A percentile compares a stretch with the other conserved stretches of the same genome.
Evolutionary conservation across 1,140 invertebrate genomes (phyloP).

Genomic region (Pseudomyrmex cubaensis): DNA sequence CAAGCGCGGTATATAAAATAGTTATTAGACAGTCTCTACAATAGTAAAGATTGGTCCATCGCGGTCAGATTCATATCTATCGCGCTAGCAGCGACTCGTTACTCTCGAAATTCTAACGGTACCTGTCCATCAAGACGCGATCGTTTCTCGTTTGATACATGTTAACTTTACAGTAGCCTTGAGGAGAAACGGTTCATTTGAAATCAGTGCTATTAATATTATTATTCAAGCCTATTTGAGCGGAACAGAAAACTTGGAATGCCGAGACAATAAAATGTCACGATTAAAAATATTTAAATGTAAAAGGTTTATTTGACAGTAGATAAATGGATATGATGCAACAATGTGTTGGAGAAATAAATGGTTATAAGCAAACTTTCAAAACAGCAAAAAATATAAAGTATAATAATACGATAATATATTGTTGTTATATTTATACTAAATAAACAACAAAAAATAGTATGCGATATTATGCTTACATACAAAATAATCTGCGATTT

Average conservation of each 20-base stretch:
- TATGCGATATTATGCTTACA: background rate
- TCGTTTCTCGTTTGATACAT: constrained; percentile 20
- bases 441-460: background rate
- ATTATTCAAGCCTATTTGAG: background rate
- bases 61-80: constrained; percentile 64
- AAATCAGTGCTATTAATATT: constrained; percentile 22
- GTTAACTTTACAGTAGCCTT: background rate
- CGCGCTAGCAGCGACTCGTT: constrained; percentile 49
- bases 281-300: background rate
- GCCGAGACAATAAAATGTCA: background rate
- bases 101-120: constrained; percentile 69
- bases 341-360: background rate
- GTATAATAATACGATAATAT: background rate
- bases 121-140: constrained; percentile 61
- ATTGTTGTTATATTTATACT: constrained; percentile 18
- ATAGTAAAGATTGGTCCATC: constrained; percentile 60
- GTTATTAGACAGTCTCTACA: constrained; percentile 58
- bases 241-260: background rate
- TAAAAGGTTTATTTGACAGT: background rate
- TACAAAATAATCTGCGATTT: constrained; percentile 11
- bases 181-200: background rate
- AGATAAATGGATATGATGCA: background rate
- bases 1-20: constrained; percentile 45
- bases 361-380: constrained; percentile 1
- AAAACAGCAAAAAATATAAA: constrained; percentile 13